Base-by-base conservation (phyloP, 2,113 vertebrate species). In the Verasper variegatus region DNA sequence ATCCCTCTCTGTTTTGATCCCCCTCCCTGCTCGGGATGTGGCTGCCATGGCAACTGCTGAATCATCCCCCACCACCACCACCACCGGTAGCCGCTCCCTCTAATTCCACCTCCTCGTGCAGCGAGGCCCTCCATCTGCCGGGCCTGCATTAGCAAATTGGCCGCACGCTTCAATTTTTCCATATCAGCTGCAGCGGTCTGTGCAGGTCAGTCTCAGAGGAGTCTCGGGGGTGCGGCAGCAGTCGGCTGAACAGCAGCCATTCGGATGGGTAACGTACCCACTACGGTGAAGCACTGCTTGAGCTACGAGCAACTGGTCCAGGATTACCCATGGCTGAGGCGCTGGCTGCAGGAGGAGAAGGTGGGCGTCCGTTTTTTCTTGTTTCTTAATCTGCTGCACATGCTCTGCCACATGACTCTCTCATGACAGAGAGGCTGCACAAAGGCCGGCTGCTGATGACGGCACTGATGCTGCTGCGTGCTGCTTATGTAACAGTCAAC, bases 261-360 rank as follows among this genome's bases (percentile, higher is more conserved):
- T 73, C 59, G 74, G 82, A 98, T 97, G 97, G 97, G 97, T 82
- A 96, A 95, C 84, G 82, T 96, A 75, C 95, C 96, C 49, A 88
- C 94, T 1, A 93, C 95, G 2, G 94, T 96, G 89, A 97, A 98
- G 92, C 96, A 96, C 80, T 98, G 96, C 85, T 93, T 97, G 88
- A 96, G 95, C 95, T 94, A 95, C 87, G 95, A 96, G 87, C 95
- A 96, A 81, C 93, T 97, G 74, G 84, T 95, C 78, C 94, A 92
- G 76, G 95, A 96, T 71, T 95, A 95, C 74, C 94, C 95, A n/a
- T 95, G 96, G 95, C 92, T 95, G 76, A 90, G 86, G 61, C 94
- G 94, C 45, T 89, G 94, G 71, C 91, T 92, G 76, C 89, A 76
- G 83, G 89, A 93, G 60, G 89, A 92, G 58, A 91, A 94, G 94